These are phyloP conservation scores for Agriopis leucophaearia DNA, from an alignment of 2,888 invertebrate genomes.

Conservation along the genomic window DNA sequence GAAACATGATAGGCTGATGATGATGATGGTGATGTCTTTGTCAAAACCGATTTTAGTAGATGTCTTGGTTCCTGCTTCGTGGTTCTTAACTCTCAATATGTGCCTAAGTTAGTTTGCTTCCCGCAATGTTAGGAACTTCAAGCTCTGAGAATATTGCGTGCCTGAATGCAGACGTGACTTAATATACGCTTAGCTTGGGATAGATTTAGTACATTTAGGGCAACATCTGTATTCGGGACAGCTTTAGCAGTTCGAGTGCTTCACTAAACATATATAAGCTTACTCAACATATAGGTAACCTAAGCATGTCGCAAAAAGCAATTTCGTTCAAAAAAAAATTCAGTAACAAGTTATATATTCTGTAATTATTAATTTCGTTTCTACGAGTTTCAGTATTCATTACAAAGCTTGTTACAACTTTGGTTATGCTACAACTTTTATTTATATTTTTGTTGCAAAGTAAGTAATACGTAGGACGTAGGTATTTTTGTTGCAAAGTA, in stretches of 20 bases:
- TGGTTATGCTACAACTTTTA: background rate
- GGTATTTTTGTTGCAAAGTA: background rate
- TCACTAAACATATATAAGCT: constrained; percentile 27
- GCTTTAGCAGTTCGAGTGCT: constrained; percentile 31
- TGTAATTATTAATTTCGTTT: constrained; percentile 13
- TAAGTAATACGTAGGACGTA: background rate
- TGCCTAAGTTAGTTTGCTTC: constrained; percentile 23
- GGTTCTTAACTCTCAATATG: constrained; percentile 13
- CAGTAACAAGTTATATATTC: background rate
- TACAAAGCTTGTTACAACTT: background rate
- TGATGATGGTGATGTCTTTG: too few relatives aligned
- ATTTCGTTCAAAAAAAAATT: background rate
- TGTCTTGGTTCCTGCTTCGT: background rate
- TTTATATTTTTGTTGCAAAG: background rate
- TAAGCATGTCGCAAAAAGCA: background rate
- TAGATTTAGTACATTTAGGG: constrained; percentile 36
- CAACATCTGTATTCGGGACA: constrained; percentile 39
- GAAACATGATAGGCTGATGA: too few relatives aligned
- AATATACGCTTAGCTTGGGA: constrained; percentile 34
- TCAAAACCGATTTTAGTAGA: constrained; percentile 2
- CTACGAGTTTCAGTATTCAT: background rate
- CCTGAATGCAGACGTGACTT: constrained; percentile 44
- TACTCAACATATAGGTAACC: background rate
- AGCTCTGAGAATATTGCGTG: constrained; percentile 38
- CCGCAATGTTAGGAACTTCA: constrained; percentile 31